These are phyloP conservation scores for Craseonycteris thonglongyai DNA, from an alignment of 2,113 vertebrate genomes.

Conservation along the genomic window DNA sequence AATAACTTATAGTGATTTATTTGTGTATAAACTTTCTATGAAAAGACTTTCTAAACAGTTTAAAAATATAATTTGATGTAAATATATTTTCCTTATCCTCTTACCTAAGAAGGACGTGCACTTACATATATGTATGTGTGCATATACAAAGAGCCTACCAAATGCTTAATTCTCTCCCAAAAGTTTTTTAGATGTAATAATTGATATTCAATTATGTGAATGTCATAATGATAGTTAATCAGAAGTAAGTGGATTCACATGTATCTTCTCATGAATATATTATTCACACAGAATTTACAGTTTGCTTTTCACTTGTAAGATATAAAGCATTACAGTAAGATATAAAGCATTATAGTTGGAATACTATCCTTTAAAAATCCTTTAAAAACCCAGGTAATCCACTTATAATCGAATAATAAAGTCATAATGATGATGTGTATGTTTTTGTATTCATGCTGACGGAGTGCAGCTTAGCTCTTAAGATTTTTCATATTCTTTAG, in stretches of 20 bases:
- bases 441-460: not conserved
- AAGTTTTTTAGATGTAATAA: not conserved
- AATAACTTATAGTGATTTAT: not conserved
- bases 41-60: slow-evolving; percentile 20
- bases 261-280: not conserved
- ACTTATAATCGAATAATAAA: slow-evolving; percentile 43
- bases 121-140: not conserved
- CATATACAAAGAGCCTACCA: not conserved
- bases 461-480: not conserved
- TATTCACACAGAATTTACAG: not conserved
- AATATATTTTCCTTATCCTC: not conserved
- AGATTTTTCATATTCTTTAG: not conserved
- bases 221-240: not conserved
- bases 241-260: not conserved
- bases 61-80: not conserved
- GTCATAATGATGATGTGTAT: not conserved
- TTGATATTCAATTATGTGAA: not conserved
- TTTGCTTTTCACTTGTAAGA: not conserved
- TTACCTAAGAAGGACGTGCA: not conserved
- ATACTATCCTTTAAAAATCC: not conserved
- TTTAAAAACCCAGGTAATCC: slow-evolving; percentile 1
- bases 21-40: not conserved
- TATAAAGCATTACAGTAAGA: not conserved
- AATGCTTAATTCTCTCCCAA: not conserved
- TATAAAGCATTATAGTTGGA: not conserved